Conservation (phyloP, 2,888 invertebrate genomes). For the Tholera decimalis region DNA sequence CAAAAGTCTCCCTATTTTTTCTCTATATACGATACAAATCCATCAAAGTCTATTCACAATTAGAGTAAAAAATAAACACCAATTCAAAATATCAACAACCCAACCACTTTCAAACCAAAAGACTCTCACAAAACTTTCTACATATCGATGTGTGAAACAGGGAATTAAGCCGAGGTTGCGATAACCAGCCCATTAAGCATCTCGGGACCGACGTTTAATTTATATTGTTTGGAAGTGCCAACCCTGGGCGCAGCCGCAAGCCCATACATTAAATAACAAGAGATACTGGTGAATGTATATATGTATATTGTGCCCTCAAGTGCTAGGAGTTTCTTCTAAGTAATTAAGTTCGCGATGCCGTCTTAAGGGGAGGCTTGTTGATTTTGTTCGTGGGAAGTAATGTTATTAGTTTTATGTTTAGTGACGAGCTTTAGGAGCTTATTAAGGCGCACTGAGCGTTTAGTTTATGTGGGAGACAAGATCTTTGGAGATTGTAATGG, state of each 20-base stretch:
- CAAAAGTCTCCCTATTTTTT: too few species aligned
- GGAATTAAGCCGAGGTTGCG: constrained; percentile 48
- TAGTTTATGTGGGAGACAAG: not conserved
- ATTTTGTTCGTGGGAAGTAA: constrained; percentile 34
- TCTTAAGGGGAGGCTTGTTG: constrained; percentile 59
- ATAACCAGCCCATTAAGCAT: constrained; percentile 62
- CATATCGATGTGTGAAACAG: constrained; percentile 44
- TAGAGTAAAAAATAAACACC: too few species aligned
- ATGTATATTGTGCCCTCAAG: constrained; percentile 44
- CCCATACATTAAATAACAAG: constrained; percentile 59
- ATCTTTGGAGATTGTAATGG: not conserved
- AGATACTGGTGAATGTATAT: constrained; percentile 27
- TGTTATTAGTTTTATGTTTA: constrained; percentile 49
- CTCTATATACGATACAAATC: too few species aligned
- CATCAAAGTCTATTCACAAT: too few species aligned
- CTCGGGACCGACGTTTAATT: constrained; percentile 58
- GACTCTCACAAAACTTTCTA: constrained; percentile 24
- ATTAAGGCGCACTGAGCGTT: constrained; percentile 18
- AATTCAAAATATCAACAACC: not conserved
- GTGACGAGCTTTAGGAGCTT: constrained; percentile 19
- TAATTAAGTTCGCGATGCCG: constrained; percentile 66
- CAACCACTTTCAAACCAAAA: not conserved
- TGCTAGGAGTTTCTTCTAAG: constrained; percentile 66
- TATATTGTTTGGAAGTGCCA: constrained; percentile 64
- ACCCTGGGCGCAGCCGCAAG: constrained; percentile 51